Evolutionary conservation across 2,797 vertebrate genomes (phyloP).

Genomic region (Urocyon cinereoargenteus): DNA sequence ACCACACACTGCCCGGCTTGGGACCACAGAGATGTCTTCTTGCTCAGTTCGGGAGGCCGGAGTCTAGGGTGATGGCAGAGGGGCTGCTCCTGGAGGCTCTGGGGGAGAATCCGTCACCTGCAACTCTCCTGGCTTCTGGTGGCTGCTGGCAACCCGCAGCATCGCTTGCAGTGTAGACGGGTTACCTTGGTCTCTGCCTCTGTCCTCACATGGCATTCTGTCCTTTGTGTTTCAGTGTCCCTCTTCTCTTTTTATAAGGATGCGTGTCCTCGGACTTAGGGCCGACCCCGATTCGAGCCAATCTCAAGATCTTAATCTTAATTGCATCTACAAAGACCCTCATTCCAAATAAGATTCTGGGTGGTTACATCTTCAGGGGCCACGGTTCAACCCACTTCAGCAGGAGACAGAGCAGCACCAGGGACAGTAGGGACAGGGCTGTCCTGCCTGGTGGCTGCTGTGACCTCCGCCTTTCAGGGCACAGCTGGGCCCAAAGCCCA

Average conservation of each 20-base stretch:
- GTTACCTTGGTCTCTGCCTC: fast-evolving
- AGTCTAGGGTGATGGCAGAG: fast-evolving
- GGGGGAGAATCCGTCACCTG: fast-evolving
- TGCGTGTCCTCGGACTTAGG: background rate
- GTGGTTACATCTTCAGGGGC: background rate
- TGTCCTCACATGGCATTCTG: fast-evolving
- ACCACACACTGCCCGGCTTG: fast-evolving
- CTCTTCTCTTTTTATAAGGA: background rate
- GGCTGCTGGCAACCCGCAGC: fast-evolving
- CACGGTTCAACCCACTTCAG: background rate
- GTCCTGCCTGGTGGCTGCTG: fast-evolving
- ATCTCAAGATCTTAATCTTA: fast-evolving
- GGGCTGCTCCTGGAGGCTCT: background rate
- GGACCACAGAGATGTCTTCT: fast-evolving
- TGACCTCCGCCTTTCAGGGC: background rate
- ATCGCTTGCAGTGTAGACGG: fast-evolving
- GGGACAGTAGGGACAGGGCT: fast-evolving
- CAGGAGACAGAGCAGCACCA: fast-evolving
- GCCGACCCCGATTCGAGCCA: background rate
- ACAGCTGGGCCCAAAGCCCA: fast-evolving
- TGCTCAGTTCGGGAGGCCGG: background rate
- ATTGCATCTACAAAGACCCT: background rate
- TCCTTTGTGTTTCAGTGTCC: background rate
- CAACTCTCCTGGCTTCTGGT: fast-evolving
- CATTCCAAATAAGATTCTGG: background rate